Base-by-base conservation (phyloP, 1,140 invertebrate species). In the Linepithema humile region DNA sequence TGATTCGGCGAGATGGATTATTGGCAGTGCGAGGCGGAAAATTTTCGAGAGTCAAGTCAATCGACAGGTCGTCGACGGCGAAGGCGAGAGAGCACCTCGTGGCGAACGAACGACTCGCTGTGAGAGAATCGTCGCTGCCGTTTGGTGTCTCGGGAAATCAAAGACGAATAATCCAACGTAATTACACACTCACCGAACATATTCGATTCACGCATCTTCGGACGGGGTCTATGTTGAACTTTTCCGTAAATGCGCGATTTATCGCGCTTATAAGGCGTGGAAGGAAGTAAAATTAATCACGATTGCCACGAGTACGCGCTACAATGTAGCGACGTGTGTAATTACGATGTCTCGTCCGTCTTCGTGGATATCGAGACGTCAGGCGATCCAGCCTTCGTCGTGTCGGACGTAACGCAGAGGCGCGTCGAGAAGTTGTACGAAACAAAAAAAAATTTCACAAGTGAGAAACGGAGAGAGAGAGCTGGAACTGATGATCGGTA, bases 11-110 rank as follows among this genome's bases (percentile, higher is more conserved):
- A 89, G 90, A 92, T 92, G 91, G 92, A 92, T 93, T 74, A 91
- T 91, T 92, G 75, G 92, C 92, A 92, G 92, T 93, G 92, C 92
- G 83, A 92, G 92, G 92, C 92, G 86, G 88, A 88, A 90, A 59
- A 77, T 55, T 86, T 83, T 67, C 57, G 70, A 89, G 57, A 88
- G 64, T 82, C 48, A 69, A 72, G 85, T 88, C 59, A 78, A 73
- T 75, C 82, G 77, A 85, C 35, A 62, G 32, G 40, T 59, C 59
- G 55, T 75, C 64, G 69, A 83, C 77, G 82, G 87, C 88, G 78
- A 84, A 89, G 88, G 87, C 70, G 60, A 12, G 55, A 4, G 23
- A 57, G 20, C 12, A 29, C 12, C 20, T 64, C 84, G 62, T 73
- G 67, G 32, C 35, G 10, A n/a, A n/a, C n/a, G n/a, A 3, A 53